Conservation (phyloP, 1,140 invertebrate genomes). For the Chionoecetes opilio region DNA sequence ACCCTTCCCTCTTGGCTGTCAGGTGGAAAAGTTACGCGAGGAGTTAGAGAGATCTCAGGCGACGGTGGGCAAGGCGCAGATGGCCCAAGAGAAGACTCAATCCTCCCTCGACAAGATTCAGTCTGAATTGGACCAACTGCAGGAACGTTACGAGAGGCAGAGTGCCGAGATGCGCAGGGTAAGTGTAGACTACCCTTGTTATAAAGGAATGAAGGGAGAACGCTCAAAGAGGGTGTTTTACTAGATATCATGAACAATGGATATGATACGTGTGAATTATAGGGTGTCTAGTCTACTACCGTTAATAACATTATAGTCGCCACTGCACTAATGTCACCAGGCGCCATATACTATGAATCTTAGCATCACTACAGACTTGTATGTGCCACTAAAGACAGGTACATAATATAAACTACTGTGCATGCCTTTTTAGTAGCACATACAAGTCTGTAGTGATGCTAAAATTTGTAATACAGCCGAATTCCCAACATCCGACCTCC, state of each 20-base stretch:
- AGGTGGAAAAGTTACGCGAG: slow-evolving; percentile 93
- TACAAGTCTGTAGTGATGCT: too few species aligned
- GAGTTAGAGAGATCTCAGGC: slow-evolving; percentile 95
- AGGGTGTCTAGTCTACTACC: too few species aligned
- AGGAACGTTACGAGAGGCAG: slow-evolving; percentile 93
- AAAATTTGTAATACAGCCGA: too few species aligned
- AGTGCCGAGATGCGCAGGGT: slow-evolving; percentile 92
- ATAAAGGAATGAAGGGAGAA: not conserved
- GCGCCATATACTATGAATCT: too few species aligned
- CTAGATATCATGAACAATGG: not conserved
- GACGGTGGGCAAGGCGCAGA: slow-evolving; percentile 93
- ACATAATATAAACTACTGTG: too few species aligned
- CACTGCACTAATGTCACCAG: too few species aligned
- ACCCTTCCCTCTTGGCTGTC: not conserved
- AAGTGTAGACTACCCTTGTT: slow-evolving; percentile 73
- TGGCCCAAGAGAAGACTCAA: slow-evolving; percentile 95
- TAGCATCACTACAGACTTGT: too few species aligned
- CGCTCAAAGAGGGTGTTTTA: not conserved
- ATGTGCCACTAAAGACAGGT: too few species aligned
- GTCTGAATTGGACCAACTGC: slow-evolving; percentile 94
- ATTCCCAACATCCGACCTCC: too few species aligned
- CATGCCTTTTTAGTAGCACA: too few species aligned
- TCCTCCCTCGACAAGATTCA: slow-evolving; percentile 94
- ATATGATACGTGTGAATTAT: too few species aligned
- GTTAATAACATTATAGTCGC: too few species aligned